Evolutionary conservation across 2,797 vertebrate species (phyloP).

Genomic region (Chromis chromis): DNA sequence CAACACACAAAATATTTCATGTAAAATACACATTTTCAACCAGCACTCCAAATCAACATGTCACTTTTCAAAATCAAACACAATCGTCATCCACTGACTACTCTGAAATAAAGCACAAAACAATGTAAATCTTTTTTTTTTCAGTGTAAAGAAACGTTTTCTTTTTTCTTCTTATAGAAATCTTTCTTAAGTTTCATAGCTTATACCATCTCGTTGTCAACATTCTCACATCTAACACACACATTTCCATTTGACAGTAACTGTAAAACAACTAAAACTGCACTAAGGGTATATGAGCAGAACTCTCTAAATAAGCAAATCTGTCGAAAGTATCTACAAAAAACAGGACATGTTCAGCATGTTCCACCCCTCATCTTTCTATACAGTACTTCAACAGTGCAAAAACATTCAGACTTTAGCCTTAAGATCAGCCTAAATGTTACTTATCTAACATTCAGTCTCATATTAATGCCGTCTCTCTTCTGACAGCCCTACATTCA

Average conservation of each 20-base stretch:
- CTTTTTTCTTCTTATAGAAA: constrained; percentile 56
- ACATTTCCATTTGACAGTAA: constrained; percentile 46
- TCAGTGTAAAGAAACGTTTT: constrained; percentile 69
- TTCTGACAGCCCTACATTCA: constrained; percentile 71
- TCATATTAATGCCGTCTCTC: constrained; percentile 26
- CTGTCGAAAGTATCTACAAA: constrained; percentile 41
- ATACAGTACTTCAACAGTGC: constrained; percentile 82
- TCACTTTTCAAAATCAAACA: constrained; percentile 53
- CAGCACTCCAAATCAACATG: constrained; percentile 59
- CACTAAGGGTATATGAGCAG: constrained; percentile 33
- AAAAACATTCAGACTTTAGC: constrained; percentile 63
- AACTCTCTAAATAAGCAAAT: constrained; percentile 48
- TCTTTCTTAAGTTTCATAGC: constrained; percentile 64
- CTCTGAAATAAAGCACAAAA: constrained; percentile 58
- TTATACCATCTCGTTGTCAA: constrained; percentile 67
- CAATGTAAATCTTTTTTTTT: constrained; percentile 43
- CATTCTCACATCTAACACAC: constrained; percentile 53
- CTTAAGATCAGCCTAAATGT: constrained; percentile 17
- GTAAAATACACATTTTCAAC: constrained; percentile 48
- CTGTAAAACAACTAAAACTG: constrained; percentile 58
- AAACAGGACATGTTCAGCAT: constrained; percentile 39
- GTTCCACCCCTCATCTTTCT: constrained; percentile 41
- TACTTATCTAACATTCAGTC: constrained; percentile 38
- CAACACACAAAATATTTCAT: constrained; percentile 40
- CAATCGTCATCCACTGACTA: constrained; percentile 44